Percentiles rank a stretch among this genome's conserved stretches.
These are phyloP conservation scores for Plectropomus leopardus DNA, from an alignment of 2,113 vertebrate species.

Conservation along the genomic window DNA sequence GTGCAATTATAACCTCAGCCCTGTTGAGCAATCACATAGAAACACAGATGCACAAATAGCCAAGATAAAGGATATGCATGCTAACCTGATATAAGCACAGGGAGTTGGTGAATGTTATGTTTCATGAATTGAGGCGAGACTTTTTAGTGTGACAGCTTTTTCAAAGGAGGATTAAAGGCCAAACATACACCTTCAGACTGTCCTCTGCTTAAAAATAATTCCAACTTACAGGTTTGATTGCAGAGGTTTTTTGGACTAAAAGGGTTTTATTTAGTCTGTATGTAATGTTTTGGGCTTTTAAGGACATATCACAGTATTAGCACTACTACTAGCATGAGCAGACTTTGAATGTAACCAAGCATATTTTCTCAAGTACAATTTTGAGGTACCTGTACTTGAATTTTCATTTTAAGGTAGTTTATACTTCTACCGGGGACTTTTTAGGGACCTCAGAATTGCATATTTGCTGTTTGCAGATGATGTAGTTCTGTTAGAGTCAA, in stretches of 20 bases:
- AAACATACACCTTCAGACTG: slow-evolving; percentile 3
- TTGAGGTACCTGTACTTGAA: background rate
- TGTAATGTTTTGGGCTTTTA: slow-evolving; percentile 23
- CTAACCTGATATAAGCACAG: background rate
- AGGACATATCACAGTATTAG: slow-evolving; percentile 11
- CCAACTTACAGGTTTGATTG: slow-evolving; percentile 15
- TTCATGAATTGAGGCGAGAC: slow-evolving; percentile 12
- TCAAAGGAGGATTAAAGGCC: slow-evolving; percentile 16
- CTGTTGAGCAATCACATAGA: slow-evolving; percentile 28
- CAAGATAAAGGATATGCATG: slow-evolving; percentile 9
- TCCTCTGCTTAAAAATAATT: slow-evolving; percentile 11
- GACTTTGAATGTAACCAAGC: too few species aligned
- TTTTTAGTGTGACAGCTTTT: slow-evolving; percentile 9
- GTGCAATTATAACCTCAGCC: slow-evolving; percentile 65
- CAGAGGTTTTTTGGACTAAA: slow-evolving; percentile 24
- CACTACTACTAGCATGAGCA: slow-evolving; percentile 2
- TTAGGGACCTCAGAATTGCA: too few species aligned
- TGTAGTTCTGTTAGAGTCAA: too few species aligned
- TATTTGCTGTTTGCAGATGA: too few species aligned
- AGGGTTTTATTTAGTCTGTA: slow-evolving; percentile 11
- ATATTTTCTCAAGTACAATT: slow-evolving; percentile 5
- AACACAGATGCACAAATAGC: slow-evolving; percentile 1
- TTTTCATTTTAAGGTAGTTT: too few species aligned
- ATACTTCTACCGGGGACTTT: too few species aligned
- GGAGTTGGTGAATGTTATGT: background rate